phyloP scores from a whole-genome alignment of 2,797 vertebrate species.

The Smutsia gigantea region DNA sequence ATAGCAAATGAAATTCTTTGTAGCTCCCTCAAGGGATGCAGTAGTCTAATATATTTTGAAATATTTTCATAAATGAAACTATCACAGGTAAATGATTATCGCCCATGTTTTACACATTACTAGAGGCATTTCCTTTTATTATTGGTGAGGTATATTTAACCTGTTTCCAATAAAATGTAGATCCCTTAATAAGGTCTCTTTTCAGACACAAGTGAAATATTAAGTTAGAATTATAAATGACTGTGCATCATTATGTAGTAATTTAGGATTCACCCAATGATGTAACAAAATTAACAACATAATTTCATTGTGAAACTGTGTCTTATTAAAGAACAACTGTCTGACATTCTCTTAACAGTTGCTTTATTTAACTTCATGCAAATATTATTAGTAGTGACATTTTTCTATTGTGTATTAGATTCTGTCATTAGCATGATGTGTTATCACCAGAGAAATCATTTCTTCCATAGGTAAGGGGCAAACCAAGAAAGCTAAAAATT shows the following conservation, averaged over 20 bases:
- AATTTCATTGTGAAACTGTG: conserved; percentile 90
- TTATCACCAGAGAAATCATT: conserved; percentile 89
- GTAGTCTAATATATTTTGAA: conserved; percentile 80
- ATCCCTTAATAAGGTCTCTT: conserved; percentile 80
- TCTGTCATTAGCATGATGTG: conserved; percentile 88
- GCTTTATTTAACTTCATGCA: conserved; percentile 90
- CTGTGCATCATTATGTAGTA: conserved; percentile 87
- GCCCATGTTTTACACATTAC: conserved; percentile 79
- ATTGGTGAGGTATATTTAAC: conserved; percentile 80
- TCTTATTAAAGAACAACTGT: conserved; percentile 90
- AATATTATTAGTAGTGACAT: conserved; percentile 91
- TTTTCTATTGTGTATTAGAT: conserved; percentile 89
- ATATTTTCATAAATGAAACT: conserved; percentile 81
- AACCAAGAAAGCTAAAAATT: conserved; percentile 87
- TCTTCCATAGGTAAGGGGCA: conserved; percentile 86
- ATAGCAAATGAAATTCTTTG: conserved; percentile 79
- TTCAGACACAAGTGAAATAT: conserved; percentile 81
- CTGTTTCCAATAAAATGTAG: conserved; percentile 83
- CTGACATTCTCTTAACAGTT: conserved; percentile 89
- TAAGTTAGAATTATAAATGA: conserved; percentile 87
- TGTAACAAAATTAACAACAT: conserved; percentile 90
- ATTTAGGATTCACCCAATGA: conserved; percentile 89
- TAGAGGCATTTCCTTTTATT: conserved; percentile 78
- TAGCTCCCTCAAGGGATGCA: conserved; percentile 76
- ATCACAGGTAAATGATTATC: conserved; percentile 77